Conservation (phyloP, 1,140 invertebrate species). For the Ditylenchus dipsaci region DNA sequence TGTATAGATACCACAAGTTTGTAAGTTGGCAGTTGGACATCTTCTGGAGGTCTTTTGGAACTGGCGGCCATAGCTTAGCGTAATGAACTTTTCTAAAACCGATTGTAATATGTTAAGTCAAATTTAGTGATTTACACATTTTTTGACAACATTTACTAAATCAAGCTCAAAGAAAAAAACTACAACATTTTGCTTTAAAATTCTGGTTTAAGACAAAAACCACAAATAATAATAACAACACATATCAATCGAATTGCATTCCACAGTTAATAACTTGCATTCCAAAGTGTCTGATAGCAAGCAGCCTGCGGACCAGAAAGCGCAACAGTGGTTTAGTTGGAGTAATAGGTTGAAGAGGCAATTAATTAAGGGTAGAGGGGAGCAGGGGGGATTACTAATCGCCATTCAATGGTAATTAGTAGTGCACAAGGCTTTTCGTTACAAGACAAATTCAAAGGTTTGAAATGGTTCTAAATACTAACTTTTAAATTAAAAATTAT, state of each 20-base stretch:
- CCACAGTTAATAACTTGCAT: background rate
- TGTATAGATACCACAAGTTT: background rate
- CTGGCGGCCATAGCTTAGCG: too few species aligned
- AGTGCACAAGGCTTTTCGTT: background rate
- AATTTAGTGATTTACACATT: too few species aligned
- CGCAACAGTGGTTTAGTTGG: background rate
- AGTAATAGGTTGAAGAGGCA: background rate
- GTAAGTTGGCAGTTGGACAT: constrained; percentile 49
- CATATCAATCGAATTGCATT: too few species aligned
- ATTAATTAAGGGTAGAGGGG: background rate
- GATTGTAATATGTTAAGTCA: too few species aligned
- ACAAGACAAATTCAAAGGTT: background rate
- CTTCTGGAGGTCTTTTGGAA: constrained; percentile 53
- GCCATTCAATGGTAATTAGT: background rate
- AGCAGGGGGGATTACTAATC: background rate
- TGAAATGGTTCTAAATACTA: too few species aligned
- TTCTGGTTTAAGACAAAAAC: too few species aligned
- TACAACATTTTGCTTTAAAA: too few species aligned
- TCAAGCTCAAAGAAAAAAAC: too few species aligned
- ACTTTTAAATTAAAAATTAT: background rate
- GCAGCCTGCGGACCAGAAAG: background rate
- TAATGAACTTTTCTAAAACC: too few species aligned
- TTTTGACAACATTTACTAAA: too few species aligned
- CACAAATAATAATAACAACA: too few species aligned
- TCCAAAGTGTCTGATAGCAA: background rate